Evolutionary conservation across 2,888 invertebrate species (phyloP).

Genomic region (Hirtodrosophila alboralis): DNA sequence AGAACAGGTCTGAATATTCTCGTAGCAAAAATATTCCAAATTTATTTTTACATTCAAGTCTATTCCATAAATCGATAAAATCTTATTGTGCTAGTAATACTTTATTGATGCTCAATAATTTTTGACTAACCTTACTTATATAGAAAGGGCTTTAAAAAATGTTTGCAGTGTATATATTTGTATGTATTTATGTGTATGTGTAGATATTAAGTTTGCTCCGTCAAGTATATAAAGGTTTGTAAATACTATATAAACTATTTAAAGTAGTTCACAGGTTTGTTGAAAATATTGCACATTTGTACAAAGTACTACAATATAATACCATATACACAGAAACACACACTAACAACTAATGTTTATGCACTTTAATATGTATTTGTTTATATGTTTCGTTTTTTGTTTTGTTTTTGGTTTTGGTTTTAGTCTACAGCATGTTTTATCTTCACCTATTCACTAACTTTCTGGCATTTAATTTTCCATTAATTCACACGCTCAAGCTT

Average conservation of each 20-base stretch:
- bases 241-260: constrained; percentile 49
- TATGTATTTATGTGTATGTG: constrained; percentile 28
- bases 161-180: constrained; percentile 14
- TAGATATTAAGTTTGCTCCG: constrained; percentile 46
- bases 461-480: constrained; percentile 76
- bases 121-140: too few relatives aligned
- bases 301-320: too few relatives aligned
- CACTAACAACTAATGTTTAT: constrained; percentile 29
- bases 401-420: constrained; percentile 14
- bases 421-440: constrained; percentile 40
- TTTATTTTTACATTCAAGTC: too few relatives aligned
- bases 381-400: constrained; percentile 2
- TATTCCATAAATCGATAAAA: too few relatives aligned
- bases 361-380: constrained; percentile 31
- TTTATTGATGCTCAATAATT: too few relatives aligned
- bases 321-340: constrained; percentile 9
- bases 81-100: too few relatives aligned
- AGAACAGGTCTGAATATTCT: too few relatives aligned
- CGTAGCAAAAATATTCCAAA: too few relatives aligned
- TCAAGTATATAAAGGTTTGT: constrained; percentile 69
- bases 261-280: constrained; percentile 45
- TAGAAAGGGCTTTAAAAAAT: too few relatives aligned
- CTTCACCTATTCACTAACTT: constrained; percentile 45
- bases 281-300: constrained; percentile 23
- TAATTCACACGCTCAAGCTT: constrained; percentile 64